Percentiles rank a stretch among this genome's conserved stretches.
Evolutionary conservation across 2,113 vertebrate genomes (phyloP).

Genomic region (Rousettus leschenaultii): DNA sequence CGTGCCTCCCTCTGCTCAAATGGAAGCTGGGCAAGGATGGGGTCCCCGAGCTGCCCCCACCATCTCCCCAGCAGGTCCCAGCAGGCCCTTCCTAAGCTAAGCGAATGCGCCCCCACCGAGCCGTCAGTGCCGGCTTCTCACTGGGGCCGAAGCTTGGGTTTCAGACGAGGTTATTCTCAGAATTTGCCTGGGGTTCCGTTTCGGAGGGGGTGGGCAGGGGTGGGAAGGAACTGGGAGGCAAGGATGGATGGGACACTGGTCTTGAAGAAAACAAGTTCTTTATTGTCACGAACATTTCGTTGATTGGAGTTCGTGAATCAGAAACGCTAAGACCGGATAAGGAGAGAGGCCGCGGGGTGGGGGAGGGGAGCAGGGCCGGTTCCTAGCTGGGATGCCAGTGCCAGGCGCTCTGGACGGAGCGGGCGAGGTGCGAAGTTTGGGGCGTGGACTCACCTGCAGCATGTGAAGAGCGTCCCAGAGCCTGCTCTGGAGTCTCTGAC

Average conservation of each 20-base stretch:
- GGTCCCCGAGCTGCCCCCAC: background rate
- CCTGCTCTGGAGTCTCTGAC: background rate
- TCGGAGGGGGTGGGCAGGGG: fast-evolving
- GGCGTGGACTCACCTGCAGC: background rate
- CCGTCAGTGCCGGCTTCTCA: background rate
- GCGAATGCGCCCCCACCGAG: no score
- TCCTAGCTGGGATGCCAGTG: no score
- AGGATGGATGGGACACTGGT: background rate
- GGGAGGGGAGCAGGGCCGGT: background rate
- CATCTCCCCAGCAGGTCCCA: background rate
- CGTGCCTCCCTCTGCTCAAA: background rate
- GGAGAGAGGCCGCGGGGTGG: background rate
- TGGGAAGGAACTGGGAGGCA: background rate
- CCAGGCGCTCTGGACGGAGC: fast-evolving
- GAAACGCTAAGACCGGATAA: background rate
- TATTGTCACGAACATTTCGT: background rate
- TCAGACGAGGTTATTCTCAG: background rate
- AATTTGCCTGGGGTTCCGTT: background rate
- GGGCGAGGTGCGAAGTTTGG: fast-evolving
- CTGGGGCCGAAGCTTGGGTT: background rate
- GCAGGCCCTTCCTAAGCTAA: background rate
- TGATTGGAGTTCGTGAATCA: background rate
- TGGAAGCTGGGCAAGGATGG: background rate
- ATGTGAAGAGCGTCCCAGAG: background rate
- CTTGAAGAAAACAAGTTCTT: background rate